Evolutionary conservation across 2,888 invertebrate species (phyloP).

Genomic region (Stenchaetothrips biformis): DNA sequence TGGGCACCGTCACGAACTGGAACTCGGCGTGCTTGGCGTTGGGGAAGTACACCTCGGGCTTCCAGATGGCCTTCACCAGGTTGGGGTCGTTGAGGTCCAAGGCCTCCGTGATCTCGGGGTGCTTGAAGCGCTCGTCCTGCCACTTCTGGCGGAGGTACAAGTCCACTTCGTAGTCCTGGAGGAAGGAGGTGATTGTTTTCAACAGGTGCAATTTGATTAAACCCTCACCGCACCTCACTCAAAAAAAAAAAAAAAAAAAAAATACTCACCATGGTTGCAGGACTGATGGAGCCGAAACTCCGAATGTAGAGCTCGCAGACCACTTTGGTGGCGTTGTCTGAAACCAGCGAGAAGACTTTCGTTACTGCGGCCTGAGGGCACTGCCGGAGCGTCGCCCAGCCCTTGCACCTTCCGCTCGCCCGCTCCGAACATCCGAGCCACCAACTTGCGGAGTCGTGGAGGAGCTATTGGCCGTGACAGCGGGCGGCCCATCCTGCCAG

Average conservation of each 20-base stretch:
- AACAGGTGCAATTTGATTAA: no score
- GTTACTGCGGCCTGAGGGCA: neutral
- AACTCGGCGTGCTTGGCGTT: conserved; percentile 51
- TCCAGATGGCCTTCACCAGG: conserved; percentile 49
- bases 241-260: no score
- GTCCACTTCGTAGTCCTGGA: conserved; percentile 50
- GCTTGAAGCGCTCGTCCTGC: conserved; percentile 48
- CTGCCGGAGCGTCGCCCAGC: neutral
- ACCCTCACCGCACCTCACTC: no score
- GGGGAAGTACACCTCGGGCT: conserved; percentile 49
- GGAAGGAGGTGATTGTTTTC: neutral
- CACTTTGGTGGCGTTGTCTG: conserved; percentile 48
- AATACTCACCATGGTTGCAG: conserved; percentile 48
- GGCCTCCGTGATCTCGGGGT: conserved; percentile 45
- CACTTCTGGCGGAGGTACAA: conserved; percentile 50
- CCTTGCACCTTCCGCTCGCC: neutral
- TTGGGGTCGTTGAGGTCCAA: conserved; percentile 49
- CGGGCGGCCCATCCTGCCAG: no score
- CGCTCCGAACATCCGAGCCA: no score
- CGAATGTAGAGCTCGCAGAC: conserved; percentile 48
- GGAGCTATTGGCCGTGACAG: no score
- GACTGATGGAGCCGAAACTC: conserved; percentile 50
- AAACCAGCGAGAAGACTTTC: conserved; percentile 35
- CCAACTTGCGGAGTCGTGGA: no score
- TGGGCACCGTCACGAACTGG: conserved; percentile 51